Evolutionary conservation across 2,797 vertebrate genomes (phyloP).

Genomic region (Lepidocolaptes lacrymiger): DNA sequence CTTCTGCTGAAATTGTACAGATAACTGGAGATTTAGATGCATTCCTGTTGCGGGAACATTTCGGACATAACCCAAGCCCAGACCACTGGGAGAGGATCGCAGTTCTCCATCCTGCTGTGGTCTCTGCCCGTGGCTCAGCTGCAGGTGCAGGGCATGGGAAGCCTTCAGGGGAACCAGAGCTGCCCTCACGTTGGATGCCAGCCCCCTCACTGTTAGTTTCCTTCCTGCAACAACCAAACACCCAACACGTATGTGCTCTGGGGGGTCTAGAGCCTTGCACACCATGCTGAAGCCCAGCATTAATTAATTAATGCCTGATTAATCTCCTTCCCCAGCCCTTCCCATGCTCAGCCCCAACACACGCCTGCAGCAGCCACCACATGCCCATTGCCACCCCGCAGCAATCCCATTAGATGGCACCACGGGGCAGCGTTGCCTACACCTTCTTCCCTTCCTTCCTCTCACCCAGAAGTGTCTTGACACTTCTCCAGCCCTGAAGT

Average conservation of each 20-base stretch:
- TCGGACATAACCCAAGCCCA: background rate
- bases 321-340: background rate
- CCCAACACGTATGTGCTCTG: rapidly evolving
- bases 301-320: background rate
- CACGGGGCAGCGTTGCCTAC: background rate
- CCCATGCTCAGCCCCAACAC: rapidly evolving
- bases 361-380: rapidly evolving
- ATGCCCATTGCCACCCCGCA: rapidly evolving
- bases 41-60: background rate
- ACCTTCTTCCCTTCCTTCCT: background rate
- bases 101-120: background rate
- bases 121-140: background rate
- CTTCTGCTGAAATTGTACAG: background rate
- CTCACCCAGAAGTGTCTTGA: background rate
- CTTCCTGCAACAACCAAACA: background rate
- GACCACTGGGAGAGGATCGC: background rate
- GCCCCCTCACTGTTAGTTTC: background rate
- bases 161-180: background rate
- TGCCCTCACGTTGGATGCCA: rapidly evolving
- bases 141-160: background rate
- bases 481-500: background rate
- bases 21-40: background rate
- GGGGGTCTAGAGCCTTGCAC: background rate
- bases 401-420: slow-evolving; percentile 51
- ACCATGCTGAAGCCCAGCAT: background rate